A percentile compares a stretch with the other conserved stretches of the same genome.
These are phyloP conservation scores for Cuniculus paca DNA, from an alignment of 2,797 vertebrate species.

Conservation along the genomic window DNA sequence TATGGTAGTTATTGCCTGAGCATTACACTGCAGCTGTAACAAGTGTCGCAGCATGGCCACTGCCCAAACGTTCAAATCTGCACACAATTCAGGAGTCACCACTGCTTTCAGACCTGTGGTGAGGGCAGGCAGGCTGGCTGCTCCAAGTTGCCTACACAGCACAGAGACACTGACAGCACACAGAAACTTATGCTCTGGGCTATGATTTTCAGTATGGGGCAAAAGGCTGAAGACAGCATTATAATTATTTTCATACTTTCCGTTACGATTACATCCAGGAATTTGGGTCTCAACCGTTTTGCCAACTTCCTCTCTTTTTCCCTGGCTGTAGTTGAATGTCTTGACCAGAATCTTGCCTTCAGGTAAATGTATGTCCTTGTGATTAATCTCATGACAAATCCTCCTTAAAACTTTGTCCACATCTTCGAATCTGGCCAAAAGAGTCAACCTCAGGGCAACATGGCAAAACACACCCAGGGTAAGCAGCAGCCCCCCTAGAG, in stretches of 20 bases:
- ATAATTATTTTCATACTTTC: slow-evolving; percentile 90
- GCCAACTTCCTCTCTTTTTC: not conserved
- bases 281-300: not conserved
- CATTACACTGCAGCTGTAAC: slow-evolving; percentile 96
- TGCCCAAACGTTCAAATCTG: slow-evolving; percentile 90
- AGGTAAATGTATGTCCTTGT: not conserved
- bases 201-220: slow-evolving; percentile 91
- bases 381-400: slow-evolving; percentile 2
- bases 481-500: slow-evolving; percentile 90
- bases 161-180: slow-evolving; percentile 90
- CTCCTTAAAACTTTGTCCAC: slow-evolving; percentile 74
- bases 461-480: slow-evolving; percentile 93
- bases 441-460: slow-evolving; percentile 92
- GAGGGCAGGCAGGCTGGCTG: slow-evolving; percentile 76
- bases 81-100: slow-evolving; percentile 44
- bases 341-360: slow-evolving; percentile 52
- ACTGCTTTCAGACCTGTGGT: slow-evolving; percentile 51
- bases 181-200: slow-evolving; percentile 91
- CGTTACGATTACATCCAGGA: slow-evolving; percentile 80
- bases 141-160: slow-evolving; percentile 89
- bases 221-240: slow-evolving; percentile 92
- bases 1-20: slow-evolving; percentile 93
- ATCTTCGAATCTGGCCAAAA: slow-evolving; percentile 91
- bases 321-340: not conserved
- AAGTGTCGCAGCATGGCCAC: slow-evolving; percentile 93